Evolutionary conservation across 2,888 invertebrate genomes (phyloP).

Genomic region (Sesia bembeciformis): DNA sequence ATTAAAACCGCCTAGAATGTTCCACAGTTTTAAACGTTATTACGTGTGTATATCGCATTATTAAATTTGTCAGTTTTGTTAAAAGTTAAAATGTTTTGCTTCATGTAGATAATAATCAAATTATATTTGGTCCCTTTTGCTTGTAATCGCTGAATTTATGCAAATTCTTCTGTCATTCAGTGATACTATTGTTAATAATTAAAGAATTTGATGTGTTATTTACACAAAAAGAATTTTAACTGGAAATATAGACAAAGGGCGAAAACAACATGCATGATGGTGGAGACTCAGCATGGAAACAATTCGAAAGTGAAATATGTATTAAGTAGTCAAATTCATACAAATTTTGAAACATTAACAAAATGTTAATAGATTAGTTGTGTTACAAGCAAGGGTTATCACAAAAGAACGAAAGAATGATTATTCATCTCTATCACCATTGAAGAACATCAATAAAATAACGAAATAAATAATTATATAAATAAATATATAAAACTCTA

Average conservation of each 20-base stretch:
- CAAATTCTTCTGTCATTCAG: conserved; percentile 38
- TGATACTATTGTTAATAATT: conserved; percentile 40
- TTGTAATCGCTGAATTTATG: conserved; percentile 60
- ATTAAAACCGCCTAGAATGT: conserved; percentile 55
- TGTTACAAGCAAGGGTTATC: conserved; percentile 75
- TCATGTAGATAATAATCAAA: conserved; percentile 35
- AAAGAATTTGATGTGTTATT: conserved; percentile 43
- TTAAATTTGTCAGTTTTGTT: conserved; percentile 60
- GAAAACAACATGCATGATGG: conserved; percentile 40
- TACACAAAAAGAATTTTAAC: conserved; percentile 29
- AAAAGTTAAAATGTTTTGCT: conserved; percentile 38
- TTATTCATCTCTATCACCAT: conserved; percentile 22
- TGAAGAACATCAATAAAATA: conserved; percentile 20
- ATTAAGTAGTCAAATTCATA: conserved; percentile 1
- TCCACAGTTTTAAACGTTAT: conserved; percentile 38
- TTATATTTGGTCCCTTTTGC: conserved; percentile 72
- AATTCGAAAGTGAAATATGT: background rate
- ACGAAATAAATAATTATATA: conserved; percentile 33
- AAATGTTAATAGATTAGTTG: conserved; percentile 63
- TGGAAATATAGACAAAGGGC: conserved; percentile 30
- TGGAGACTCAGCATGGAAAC: background rate
- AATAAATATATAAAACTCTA: conserved; percentile 36
- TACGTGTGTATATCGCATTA: conserved; percentile 25
- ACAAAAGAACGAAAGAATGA: conserved; percentile 44
- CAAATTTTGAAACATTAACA: conserved; percentile 8